Evolutionary conservation across 1,140 invertebrate genomes (phyloP), one percentile per base, ranked within the genome.

Genomic region (Littorina saxatilis): DNA sequence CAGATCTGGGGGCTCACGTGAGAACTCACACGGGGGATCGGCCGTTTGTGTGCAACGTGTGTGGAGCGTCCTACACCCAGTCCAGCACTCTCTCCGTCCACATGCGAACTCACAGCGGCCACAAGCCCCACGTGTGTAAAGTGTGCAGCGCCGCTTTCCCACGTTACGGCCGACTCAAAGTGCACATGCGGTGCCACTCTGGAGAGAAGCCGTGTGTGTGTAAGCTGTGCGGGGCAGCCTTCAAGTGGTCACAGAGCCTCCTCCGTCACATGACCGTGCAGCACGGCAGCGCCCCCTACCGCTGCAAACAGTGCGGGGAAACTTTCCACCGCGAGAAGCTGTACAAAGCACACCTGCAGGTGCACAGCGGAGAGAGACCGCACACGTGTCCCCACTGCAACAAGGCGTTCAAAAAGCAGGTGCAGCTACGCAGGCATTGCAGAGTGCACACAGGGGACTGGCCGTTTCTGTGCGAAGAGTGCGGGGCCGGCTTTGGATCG

Each of bases 191-290:
- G 20, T 37, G 52, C 68, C 90, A 95, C 95, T 23, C 95, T 99
- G 98, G 98, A 83, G 98, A 99, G 92, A 99, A 99, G 90, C 98
- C 98, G 0, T 98, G 99, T 94, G 99, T 99, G 93, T 99, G 98
- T 92, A 95, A 96, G 84, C 97, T 99, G 32, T 99, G 98, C 92
- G 97, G 97, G 23, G 99, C 99, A 92, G 97, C 98, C 9, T 99
- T 99, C 93, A 98, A 97, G 83, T 98, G 99, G 93, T 99, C 97
- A 84, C 99, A 98, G 63, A 99, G 99, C 93, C 94, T 99, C 78
- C 99, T 99, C 91, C 99, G 98, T 2, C 98, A 99, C 92, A 98
- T 11, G 40, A 1, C 4, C 43, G 2, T n/a, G 17, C 32, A 50
- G 43, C 43, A 73, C 39, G 27, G 40, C 70, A 29, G 70, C n/a